These are phyloP conservation scores for Denticeps clupeoides DNA, from an alignment of 2,797 vertebrate species.

Conservation along the genomic window DNA sequence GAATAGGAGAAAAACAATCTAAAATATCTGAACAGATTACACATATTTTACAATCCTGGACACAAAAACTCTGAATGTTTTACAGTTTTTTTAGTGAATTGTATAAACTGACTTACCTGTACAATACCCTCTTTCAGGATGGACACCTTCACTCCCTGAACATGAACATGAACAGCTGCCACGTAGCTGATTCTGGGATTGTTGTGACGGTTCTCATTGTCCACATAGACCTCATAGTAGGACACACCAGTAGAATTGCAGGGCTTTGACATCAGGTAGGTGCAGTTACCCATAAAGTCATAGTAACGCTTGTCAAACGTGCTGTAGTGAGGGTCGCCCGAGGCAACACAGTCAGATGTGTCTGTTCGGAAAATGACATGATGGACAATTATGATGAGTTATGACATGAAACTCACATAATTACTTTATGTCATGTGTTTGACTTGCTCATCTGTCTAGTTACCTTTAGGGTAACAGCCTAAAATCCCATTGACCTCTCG, in stretches of 20 bases:
- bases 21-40: too few relatives aligned
- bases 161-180: conserved; percentile 58
- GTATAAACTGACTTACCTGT: conserved; percentile 37
- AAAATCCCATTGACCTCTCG: conserved; percentile 43
- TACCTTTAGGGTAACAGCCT: conserved; percentile 64
- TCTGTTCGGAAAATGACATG: conserved; percentile 23
- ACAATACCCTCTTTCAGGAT: conserved; percentile 59
- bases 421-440: background rate
- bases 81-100: too few relatives aligned
- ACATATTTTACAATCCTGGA: too few relatives aligned
- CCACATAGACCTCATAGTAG: conserved; percentile 55
- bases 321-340: conserved; percentile 63
- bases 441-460: background rate
- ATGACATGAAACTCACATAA: too few relatives aligned
- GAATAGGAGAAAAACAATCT: background rate
- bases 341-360: conserved; percentile 47
- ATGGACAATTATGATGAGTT: too few relatives aligned
- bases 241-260: conserved; percentile 49
- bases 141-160: conserved; percentile 47
- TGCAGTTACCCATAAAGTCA: conserved; percentile 72
- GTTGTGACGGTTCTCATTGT: conserved; percentile 62
- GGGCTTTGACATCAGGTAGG: conserved; percentile 54
- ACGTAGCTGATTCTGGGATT: conserved; percentile 49
- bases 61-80: too few relatives aligned
- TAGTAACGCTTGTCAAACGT: conserved; percentile 58